Base-by-base conservation (phyloP, 2,888 invertebrate species). In the Busseola fusca region DNA sequence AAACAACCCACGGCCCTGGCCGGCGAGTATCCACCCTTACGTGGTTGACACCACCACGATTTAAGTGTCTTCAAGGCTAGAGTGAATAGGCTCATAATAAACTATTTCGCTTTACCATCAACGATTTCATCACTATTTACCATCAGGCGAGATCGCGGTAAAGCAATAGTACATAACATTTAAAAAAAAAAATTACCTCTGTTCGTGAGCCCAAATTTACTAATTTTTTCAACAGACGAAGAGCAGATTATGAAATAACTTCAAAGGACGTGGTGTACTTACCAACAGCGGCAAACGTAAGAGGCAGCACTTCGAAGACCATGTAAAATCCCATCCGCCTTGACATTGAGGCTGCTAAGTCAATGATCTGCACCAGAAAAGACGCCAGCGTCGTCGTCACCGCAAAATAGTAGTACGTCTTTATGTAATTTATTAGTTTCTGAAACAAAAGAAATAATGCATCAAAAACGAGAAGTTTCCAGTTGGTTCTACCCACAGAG, bases 361-460 rank as follows among this genome's bases (percentile, higher is more conserved):
- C 87, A 0, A 92, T 58, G 0, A 93, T 69, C 64, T 88, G 86
- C 16, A 78, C 64, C 12, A 82, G 12, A 0, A 90, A 18, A 0
- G 88, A 81, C 0, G 90, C 90, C 0, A 90, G 71, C 0, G 88
- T 82, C 0, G 93, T 92, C 21, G 87, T 84, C 3, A 93, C 73
- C 0, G 91, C 86, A 78, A 92, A 94, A 79, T 92, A 93, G 82
- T 91, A 94, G 81, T 87, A 94, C 0, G 78, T 73, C 63, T 87
- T 91, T n/a, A 94, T 72, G 71, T 78, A 88, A 0, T 72, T n/a
- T 7, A 88, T 65, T 1, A 85, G 72, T 90, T 87, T 91, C 94
- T 94, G 91, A 12, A 89, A 92, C 76, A 70, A 81, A 77, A 45
- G 65, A 69, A 63, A 25, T 1, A 67, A 10, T 25, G 10, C 6